Evolutionary conservation across 2,113 vertebrate species (phyloP), one percentile per base, ranked within the genome.

Genomic region (Tragelaphus scriptus): DNA sequence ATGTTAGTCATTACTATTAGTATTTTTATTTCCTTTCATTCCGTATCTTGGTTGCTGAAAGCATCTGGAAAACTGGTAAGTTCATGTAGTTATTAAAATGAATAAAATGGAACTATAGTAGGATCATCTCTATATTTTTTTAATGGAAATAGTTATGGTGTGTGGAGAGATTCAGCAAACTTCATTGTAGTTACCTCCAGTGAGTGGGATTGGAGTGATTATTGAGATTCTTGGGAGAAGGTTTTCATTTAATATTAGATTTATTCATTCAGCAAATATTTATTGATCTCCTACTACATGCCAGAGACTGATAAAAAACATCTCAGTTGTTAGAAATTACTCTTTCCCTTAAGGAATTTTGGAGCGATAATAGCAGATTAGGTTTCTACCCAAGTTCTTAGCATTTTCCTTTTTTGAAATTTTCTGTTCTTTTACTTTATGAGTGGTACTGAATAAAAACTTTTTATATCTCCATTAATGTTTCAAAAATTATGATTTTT

Each of bases 361-460:
- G 47, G 96, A 93, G 12, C 4, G 44, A 12, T 87, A 87, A 87
- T 90, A 87, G n/a, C 40, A 88, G 56, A 88, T 63, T 75, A 55
- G 56, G 87, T 91, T 96, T 17, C 40, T 63, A 56, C 61, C 12
- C 11, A 92, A 12, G 30, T 94, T 90, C 55, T 95, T 75, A 63
- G 5, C 26, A 75, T 95, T 95, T 55, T 91, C n/a, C 26, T 93
- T 93, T 80, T 85, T 85, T 94, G 91, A 93, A 87, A 56, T 51
- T 86, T 88, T 87, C 32, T 81, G 25, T 85, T 65, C 36, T 95
- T 91, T 92, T 58, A 75, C 49, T 32, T 65, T 94, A 68, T 88
- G 56, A 82, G 44, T 95, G 55, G 32, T 80, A 25, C 51, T 85
- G 58, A 91, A 75, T 82, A 51, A 30, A 94, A 85, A 93, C 16